Percentiles rank a stretch among this genome's conserved stretches.
Conservation (phyloP, 2,797 vertebrate genomes). For the Nannoperca australis region DNA sequence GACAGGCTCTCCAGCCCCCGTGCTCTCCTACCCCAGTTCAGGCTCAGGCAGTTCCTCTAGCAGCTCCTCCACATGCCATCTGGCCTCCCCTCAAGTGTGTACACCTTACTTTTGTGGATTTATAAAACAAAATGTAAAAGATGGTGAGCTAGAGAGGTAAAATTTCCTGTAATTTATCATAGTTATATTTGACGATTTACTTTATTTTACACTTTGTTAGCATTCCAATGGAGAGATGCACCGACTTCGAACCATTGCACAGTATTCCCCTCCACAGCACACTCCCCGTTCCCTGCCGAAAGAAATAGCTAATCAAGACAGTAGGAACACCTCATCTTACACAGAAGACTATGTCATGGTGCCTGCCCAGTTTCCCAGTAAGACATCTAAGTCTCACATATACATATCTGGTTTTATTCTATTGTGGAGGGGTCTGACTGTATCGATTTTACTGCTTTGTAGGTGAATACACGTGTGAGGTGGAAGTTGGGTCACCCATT, state of each 20-base stretch:
- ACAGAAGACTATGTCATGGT: slow-evolving; percentile 96
- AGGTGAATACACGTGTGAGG: slow-evolving; percentile 89
- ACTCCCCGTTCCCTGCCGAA: slow-evolving; percentile 83
- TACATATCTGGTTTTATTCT: neutral
- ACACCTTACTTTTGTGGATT: neutral
- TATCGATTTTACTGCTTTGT: slow-evolving; percentile 38
- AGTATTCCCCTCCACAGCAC: slow-evolving; percentile 81
- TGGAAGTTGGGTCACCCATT: slow-evolving; percentile 81
- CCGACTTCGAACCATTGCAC: slow-evolving; percentile 84
- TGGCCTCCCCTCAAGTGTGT: slow-evolving; percentile 92
- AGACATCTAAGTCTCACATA: slow-evolving; percentile 37
- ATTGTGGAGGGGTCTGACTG: neutral
- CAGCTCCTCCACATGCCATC: slow-evolving; percentile 92
- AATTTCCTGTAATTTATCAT: neutral
- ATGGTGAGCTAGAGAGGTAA: neutral
- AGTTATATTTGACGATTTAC: neutral
- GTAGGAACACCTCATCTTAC: slow-evolving; percentile 87
- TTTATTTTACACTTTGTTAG: slow-evolving; percentile 47
- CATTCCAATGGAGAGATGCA: slow-evolving; percentile 91
- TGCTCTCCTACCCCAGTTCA: slow-evolving; percentile 89
- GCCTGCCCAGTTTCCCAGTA: slow-evolving; percentile 91
- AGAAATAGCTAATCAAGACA: slow-evolving; percentile 86
- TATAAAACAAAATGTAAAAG: neutral
- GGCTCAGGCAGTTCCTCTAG: slow-evolving; percentile 92
- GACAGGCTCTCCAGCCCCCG: slow-evolving; percentile 88